phyloP scores from a whole-genome alignment of 2,797 vertebrate genomes.

The Pteronotus mesoamericanus region DNA sequence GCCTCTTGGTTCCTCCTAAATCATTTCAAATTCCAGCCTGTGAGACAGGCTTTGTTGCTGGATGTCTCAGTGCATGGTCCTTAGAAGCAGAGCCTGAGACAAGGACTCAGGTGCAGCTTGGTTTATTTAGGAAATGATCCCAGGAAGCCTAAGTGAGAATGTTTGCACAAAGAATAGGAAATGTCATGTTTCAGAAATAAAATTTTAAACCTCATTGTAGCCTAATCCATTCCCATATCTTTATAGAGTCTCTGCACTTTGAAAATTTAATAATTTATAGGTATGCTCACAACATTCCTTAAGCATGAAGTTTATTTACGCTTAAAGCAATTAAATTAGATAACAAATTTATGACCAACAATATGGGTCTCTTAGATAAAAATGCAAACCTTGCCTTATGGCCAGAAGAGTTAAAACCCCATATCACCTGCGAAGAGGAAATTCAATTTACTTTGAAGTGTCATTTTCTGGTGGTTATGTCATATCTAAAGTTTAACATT shows the following conservation, averaged over 20 bases:
- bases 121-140: background rate
- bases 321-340: background rate
- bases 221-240: background rate
- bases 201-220: background rate
- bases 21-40: background rate
- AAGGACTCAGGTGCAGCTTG: background rate
- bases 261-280: background rate
- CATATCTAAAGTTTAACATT: background rate
- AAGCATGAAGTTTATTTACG: background rate
- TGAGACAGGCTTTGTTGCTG: background rate
- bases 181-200: background rate
- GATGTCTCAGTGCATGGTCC: background rate
- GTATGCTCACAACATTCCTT: background rate
- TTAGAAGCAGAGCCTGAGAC: background rate
- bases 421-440: background rate
- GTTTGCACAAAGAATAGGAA: background rate
- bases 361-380: background rate
- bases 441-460: slow-evolving; percentile 20
- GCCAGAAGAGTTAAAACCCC: background rate
- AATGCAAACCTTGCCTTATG: background rate
- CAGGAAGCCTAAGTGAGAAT: background rate
- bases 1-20: background rate
- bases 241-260: background rate
- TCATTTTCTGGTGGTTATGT: background rate
- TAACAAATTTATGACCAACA: background rate